Base-by-base conservation (phyloP, 2,113 vertebrate species). In the Leptodactylus fuscus region DNA sequence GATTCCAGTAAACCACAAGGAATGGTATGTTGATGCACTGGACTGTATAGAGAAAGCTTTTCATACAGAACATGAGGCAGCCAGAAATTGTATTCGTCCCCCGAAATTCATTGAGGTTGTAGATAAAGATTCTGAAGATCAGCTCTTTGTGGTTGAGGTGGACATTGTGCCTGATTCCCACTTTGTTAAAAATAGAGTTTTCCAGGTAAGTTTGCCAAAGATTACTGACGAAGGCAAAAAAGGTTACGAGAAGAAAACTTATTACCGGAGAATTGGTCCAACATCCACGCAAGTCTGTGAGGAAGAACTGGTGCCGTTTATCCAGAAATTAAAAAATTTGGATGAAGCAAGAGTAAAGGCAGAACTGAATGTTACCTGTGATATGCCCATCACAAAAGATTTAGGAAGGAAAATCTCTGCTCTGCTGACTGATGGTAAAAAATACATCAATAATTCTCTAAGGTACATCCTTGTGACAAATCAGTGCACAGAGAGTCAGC, bases 381-480 rank as follows among this genome's bases (percentile, higher is more conserved):
- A 53, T 34, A 22, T 18, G 4, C 29, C 93, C 11, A 95, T 95
- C 87, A 88, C 88, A 12, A 67, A 75, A 51, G 34, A 78, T 51
- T 32, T 78, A 44, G 91, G 93, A 4, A 96, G 95, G 87, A 92
- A 96, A 70, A 87, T 86, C 22, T 58, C 55, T 10, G 89, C 93
- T 87, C 88, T 95, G 0, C 82, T 95, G 44, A 94, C 93, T 0
- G 88, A 91, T 87, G 95, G 95, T 27, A 96, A 94, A 87, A 94
- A 91, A 87, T 93, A 92, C 5, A 94, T 95, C 62, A 92, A 95
- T 55, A 89, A 94, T 29, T 92, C 93, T 0, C 90, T 95, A 0
- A 73, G 91, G 91, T 95, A 95, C 83, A 95, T 97, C 85, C 88
- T 96, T 3, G 91, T 96, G 46, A 94, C 94, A 88, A 95, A 96